phyloP scores from a whole-genome alignment of 2,113 vertebrate species.

The Nesogale talazaci region DNA sequence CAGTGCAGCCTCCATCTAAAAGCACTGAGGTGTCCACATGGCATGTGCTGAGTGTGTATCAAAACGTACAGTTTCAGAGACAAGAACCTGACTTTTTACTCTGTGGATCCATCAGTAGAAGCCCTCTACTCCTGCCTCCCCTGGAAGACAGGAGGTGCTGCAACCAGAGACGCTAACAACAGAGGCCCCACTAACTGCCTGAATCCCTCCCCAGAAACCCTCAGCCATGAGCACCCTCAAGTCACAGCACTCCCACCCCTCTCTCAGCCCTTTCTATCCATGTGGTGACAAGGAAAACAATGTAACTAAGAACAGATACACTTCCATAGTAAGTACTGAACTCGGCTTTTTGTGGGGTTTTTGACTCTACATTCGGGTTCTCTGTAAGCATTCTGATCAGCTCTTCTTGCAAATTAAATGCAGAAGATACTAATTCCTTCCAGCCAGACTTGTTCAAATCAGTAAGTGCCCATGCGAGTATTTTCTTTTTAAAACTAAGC shows the following conservation, averaged over 20 bases:
- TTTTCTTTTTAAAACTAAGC: conserved; percentile 69
- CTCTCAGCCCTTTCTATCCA: neutral
- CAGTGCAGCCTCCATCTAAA: conserved; percentile 57
- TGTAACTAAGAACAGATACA: neutral
- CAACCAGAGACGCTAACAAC: neutral
- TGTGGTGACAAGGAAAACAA: neutral
- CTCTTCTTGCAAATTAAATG: conserved; percentile 47
- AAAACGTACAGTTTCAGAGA: conserved; percentile 67
- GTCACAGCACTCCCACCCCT: neutral
- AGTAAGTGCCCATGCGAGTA: conserved; percentile 49
- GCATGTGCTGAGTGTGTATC: conserved; percentile 64
- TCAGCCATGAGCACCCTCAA: neutral
- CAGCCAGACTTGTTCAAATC: conserved; percentile 60
- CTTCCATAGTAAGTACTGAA: neutral
- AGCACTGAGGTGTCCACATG: conserved; percentile 65
- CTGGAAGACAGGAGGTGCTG: neutral
- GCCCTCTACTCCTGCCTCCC: conserved; percentile 49
- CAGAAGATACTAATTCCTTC: conserved; percentile 27
- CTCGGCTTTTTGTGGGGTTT: neutral
- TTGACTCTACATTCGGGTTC: neutral
- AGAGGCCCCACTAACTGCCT: neutral
- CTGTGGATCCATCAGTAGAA: conserved; percentile 72
- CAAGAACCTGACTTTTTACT: conserved; percentile 73
- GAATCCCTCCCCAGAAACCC: neutral
- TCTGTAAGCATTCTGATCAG: neutral